Percentiles rank a stretch among this genome's conserved stretches.
These are phyloP conservation scores for Proisotoma minuta DNA, from an alignment of 2,888 invertebrate species.

Conservation along the genomic window DNA sequence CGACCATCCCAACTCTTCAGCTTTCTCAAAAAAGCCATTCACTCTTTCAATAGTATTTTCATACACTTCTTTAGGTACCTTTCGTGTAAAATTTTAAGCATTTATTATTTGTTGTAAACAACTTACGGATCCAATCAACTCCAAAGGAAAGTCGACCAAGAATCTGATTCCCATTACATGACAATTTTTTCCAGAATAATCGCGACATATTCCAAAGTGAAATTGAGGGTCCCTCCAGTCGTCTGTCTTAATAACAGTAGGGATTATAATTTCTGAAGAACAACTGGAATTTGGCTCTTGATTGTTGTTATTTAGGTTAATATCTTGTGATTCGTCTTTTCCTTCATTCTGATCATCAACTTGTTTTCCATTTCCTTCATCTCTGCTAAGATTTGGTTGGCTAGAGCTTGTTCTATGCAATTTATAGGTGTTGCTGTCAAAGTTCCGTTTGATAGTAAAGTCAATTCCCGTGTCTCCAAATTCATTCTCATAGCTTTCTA, in stretches of 20 bases:
- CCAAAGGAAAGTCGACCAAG: neutral
- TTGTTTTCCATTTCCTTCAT: too few species aligned
- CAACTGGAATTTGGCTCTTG: too few species aligned
- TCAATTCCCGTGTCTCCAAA: too few species aligned
- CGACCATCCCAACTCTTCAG: neutral
- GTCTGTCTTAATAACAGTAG: neutral
- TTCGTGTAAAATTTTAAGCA: neutral
- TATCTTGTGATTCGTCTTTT: neutral
- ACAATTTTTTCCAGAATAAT: neutral
- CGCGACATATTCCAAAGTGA: neutral
- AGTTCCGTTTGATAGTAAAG: too few species aligned
- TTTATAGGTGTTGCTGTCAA: too few species aligned
- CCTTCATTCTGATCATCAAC: too few species aligned
- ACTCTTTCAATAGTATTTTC: neutral
- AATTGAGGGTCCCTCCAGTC: conserved; percentile 1
- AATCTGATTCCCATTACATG: neutral
- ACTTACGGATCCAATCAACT: neutral
- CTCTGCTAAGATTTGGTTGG: too few species aligned
- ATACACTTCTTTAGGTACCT: neutral
- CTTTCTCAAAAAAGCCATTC: neutral
- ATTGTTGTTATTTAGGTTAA: neutral
- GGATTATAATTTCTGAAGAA: too few species aligned
- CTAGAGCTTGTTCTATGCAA: too few species aligned
- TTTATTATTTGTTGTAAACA: neutral
- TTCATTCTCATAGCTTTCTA: too few species aligned